A percentile compares a stretch with the other conserved stretches of the same genome.
Conservation (phyloP, 2,113 vertebrate genomes). For the Thermophis baileyi region DNA sequence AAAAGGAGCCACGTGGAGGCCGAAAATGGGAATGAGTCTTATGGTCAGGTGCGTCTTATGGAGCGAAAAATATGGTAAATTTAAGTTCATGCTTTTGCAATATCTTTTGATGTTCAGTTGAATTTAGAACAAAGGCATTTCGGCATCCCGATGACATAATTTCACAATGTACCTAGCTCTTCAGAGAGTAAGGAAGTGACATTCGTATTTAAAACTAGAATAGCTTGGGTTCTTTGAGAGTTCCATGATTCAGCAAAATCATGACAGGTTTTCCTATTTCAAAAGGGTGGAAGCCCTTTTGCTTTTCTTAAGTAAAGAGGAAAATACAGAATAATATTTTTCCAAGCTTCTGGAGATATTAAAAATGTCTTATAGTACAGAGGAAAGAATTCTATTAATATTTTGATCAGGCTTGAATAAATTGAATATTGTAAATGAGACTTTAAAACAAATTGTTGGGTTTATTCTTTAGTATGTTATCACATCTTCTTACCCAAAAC, state of each 20-base stretch:
- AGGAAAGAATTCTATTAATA: conserved; percentile 8
- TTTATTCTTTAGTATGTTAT: background rate
- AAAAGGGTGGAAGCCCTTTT: background rate
- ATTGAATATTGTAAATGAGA: background rate
- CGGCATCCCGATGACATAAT: background rate
- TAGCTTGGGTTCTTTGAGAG: fast-evolving
- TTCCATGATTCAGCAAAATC: conserved; percentile 12
- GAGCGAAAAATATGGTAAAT: too few species aligned
- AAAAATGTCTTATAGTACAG: background rate
- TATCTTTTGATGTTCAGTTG: background rate
- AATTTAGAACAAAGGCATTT: background rate
- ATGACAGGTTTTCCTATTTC: background rate
- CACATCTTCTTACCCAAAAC: background rate
- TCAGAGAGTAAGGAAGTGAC: background rate
- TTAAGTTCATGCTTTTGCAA: background rate
- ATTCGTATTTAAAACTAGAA: background rate
- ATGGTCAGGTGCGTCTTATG: too few species aligned
- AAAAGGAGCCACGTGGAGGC: too few species aligned
- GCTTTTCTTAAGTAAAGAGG: background rate
- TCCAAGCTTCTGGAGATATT: conserved; percentile 20
- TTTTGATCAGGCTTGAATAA: conserved; percentile 27
- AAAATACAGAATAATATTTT: conserved; percentile 24
- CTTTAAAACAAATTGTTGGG: conserved; percentile 13
- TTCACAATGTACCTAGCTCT: fast-evolving
- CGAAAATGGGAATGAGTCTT: too few species aligned